phyloP scores from a whole-genome alignment of 2,888 invertebrate genomes.

The Drosophila antonietae region DNA sequence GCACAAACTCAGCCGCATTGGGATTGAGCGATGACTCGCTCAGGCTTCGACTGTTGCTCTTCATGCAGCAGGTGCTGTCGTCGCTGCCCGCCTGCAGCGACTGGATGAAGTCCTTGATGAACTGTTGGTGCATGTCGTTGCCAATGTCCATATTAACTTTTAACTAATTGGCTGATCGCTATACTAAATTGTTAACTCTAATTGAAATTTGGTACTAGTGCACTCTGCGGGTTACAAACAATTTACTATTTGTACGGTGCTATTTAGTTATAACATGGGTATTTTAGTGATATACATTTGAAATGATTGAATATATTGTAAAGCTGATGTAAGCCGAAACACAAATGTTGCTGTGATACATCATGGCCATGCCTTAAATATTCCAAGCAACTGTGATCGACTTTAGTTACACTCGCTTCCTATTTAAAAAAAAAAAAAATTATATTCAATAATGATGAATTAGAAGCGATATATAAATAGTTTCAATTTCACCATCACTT shows the following conservation, averaged over 20 bases:
- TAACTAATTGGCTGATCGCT: conserved; percentile 5
- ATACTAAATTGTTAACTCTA: conserved; percentile 16
- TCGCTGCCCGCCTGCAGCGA: conserved; percentile 25
- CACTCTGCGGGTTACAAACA: conserved; percentile 34
- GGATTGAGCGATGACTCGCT: conserved; percentile 55
- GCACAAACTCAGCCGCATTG: conserved; percentile 63
- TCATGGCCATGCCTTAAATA: background rate
- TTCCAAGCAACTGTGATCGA: conserved; percentile 33
- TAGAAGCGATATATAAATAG: too few species aligned
- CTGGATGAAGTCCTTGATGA: conserved; percentile 29
- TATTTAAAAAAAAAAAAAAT: too few species aligned
- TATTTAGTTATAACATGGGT: conserved; percentile 33
- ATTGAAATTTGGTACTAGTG: conserved; percentile 39
- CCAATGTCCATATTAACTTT: conserved; percentile 26
- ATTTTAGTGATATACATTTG: conserved; percentile 37
- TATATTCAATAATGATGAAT: too few species aligned
- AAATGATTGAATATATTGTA: conserved; percentile 18
- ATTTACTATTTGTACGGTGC: conserved; percentile 41
- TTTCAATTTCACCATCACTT: too few species aligned
- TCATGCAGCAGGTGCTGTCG: conserved; percentile 9
- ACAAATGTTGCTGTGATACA: conserved; percentile 37
- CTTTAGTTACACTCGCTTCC: background rate
- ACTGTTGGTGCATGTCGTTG: conserved; percentile 24
- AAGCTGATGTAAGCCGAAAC: conserved; percentile 38
- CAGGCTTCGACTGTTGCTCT: conserved; percentile 12